These are phyloP conservation scores for Eupsilia transversa DNA, from an alignment of 2,888 invertebrate species.

Conservation along the genomic window DNA sequence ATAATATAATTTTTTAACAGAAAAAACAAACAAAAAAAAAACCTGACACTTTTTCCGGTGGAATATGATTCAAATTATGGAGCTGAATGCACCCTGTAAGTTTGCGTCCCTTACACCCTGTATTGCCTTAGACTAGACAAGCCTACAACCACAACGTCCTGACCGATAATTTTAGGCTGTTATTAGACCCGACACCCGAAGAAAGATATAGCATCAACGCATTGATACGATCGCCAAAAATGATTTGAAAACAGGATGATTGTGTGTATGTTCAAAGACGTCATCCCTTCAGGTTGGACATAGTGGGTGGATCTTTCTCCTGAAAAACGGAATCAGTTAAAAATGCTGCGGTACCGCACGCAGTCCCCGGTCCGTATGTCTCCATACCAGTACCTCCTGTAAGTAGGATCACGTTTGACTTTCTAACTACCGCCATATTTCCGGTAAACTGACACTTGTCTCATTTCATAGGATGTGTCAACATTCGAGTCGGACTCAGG, in stretches of 20 bases:
- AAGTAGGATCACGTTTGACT: slow-evolving; percentile 45
- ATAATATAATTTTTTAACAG: no score
- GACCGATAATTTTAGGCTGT: no score
- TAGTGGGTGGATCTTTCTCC: background rate
- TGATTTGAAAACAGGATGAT: no score
- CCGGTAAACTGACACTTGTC: slow-evolving; percentile 57
- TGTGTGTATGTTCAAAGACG: background rate
- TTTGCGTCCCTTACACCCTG: no score
- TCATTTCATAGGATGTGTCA: slow-evolving; percentile 45
- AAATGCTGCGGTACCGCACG: background rate
- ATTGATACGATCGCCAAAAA: background rate
- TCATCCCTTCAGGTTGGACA: no score
- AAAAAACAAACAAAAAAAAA: no score
- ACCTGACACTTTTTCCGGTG: no score
- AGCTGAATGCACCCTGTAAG: no score
- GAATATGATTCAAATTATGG: no score
- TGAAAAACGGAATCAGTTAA: background rate
- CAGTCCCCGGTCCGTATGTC: slow-evolving; percentile 22
- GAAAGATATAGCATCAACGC: background rate
- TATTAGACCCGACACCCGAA: no score
- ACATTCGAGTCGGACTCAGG: slow-evolving; percentile 3
- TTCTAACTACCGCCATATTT: slow-evolving; percentile 56
- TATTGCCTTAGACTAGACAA: no score
- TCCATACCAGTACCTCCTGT: slow-evolving; percentile 5
- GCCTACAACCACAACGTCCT: no score